A percentile compares a stretch with the other conserved stretches of the same genome.
These are phyloP conservation scores for Xenops minutus DNA, from an alignment of 2,797 vertebrate species.

Conservation along the genomic window DNA sequence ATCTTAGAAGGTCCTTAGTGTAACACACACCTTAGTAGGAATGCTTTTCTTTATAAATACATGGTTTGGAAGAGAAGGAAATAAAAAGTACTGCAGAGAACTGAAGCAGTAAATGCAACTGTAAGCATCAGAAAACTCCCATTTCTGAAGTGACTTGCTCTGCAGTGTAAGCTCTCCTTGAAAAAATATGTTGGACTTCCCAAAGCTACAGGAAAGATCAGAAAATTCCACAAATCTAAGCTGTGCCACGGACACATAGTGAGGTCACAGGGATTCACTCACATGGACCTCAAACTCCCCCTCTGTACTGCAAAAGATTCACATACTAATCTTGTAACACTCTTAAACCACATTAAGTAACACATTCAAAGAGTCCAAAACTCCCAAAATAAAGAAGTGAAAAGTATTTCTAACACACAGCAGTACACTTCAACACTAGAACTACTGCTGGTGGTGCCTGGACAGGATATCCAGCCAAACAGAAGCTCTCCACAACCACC, in stretches of 20 bases:
- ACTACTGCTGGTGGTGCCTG: not conserved
- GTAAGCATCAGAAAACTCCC: slow-evolving; percentile 2
- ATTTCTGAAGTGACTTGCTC: slow-evolving; percentile 20
- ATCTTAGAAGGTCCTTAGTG: not conserved
- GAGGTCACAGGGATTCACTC: not conserved
- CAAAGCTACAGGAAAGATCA: not conserved
- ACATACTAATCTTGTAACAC: not conserved
- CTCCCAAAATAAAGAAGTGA: not conserved
- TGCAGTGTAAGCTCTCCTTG: not conserved
- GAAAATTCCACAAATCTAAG: not conserved
- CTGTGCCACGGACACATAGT: not conserved
- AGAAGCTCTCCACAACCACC: not conserved
- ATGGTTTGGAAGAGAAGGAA: not conserved
- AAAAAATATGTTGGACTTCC: not conserved
- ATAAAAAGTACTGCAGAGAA: not conserved
- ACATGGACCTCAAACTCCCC: not conserved
- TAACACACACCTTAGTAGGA: not conserved
- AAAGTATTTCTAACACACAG: not conserved
- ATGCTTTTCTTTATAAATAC: not conserved
- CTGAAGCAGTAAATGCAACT: not conserved
- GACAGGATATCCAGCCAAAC: not conserved
- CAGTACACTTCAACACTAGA: not conserved
- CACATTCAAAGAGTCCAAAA: not conserved
- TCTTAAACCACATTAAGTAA: not conserved
- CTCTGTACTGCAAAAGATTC: not conserved